These are phyloP conservation scores for Regulus satrapa DNA, from an alignment of 2,113 vertebrate genomes.

Conservation along the genomic window DNA sequence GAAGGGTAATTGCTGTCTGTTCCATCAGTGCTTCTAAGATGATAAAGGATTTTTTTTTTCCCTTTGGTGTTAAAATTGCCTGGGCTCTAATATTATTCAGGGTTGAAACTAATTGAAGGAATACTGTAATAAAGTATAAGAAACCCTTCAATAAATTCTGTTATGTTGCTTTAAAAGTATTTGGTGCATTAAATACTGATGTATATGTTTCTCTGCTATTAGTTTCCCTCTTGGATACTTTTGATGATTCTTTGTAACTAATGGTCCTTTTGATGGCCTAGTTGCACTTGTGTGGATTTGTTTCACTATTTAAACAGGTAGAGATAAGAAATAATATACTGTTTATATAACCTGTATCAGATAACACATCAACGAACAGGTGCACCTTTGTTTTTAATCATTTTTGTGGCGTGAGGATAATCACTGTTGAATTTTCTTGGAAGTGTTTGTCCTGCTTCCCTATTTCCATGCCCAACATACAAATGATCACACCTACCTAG, in stretches of 20 bases:
- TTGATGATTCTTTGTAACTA: not conserved
- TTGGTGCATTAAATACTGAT: not conserved
- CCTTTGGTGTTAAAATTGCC: slow-evolving; percentile 17
- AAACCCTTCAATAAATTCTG: not conserved
- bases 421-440: not conserved
- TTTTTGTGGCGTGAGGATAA: not conserved
- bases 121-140: not conserved
- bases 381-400: not conserved
- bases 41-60: not conserved
- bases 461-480: not conserved
- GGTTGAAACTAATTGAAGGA: not conserved
- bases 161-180: not conserved
- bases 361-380: not conserved
- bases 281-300: not conserved
- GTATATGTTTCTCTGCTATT: not conserved
- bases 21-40: not conserved
- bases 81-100: not conserved
- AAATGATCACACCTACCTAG: not conserved
- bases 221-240: not conserved
- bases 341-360: not conserved
- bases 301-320: not conserved
- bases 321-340: not conserved
- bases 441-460: not conserved
- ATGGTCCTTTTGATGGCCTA: not conserved
- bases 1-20: not conserved